Conservation (phyloP, 2,888 invertebrate species). For the Sceliomorpha sp. region DNA sequence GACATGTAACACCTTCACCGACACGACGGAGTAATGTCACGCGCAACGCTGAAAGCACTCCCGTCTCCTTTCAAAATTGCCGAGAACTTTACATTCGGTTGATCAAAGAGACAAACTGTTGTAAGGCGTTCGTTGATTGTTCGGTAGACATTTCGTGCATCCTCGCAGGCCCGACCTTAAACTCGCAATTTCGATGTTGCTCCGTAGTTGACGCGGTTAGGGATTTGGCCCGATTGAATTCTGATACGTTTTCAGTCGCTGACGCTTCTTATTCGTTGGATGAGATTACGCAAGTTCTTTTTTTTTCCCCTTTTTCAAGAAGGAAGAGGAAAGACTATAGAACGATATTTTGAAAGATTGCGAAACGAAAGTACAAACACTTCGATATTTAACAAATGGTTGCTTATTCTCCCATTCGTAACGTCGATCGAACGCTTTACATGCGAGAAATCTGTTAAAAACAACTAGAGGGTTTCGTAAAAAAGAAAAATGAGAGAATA, state of each 20-base stretch:
- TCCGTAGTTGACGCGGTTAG: background rate
- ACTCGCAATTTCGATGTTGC: conserved; percentile 10
- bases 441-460: too few relatives aligned
- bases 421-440: too few relatives aligned
- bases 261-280: too few relatives aligned
- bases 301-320: too few relatives aligned
- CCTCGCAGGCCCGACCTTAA: background rate
- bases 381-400: too few relatives aligned
- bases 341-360: too few relatives aligned
- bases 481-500: conserved; percentile 31
- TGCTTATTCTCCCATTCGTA: too few relatives aligned
- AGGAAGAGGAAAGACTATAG: too few relatives aligned
- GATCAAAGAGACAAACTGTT: conserved; percentile 50
- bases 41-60: conserved; percentile 44
- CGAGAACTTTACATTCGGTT: conserved; percentile 52
- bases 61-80: conserved; percentile 51
- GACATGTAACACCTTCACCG: conserved; percentile 45
- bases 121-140: conserved; percentile 43
- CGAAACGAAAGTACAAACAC: too few relatives aligned
- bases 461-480: too few relatives aligned
- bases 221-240: background rate
- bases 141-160: conserved; percentile 40
- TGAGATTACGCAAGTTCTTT: too few relatives aligned
- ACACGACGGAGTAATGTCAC: conserved; percentile 41
- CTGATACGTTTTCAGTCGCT: background rate